Evolutionary conservation across 2,113 vertebrate species (phyloP), one percentile per base, ranked within the genome.

Genomic region (Hypomesus transpacificus): DNA sequence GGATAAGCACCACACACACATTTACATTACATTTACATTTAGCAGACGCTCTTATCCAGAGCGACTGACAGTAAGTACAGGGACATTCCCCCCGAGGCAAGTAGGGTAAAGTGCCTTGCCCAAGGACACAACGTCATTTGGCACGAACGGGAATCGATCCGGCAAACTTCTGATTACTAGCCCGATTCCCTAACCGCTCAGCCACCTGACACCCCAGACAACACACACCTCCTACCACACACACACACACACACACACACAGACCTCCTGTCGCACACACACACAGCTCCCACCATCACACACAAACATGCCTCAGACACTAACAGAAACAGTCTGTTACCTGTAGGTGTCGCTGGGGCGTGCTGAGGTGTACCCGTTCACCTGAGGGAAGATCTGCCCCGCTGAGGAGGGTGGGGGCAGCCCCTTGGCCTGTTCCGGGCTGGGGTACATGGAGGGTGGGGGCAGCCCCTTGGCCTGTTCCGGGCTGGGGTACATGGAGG

Each of bases 401-500:
- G 90, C 79, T 2, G 95, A 88, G 64, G 92, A 87, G 87, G 39
- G 7, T 8, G 95, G 86, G 11, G 93, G 86, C 61, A 97, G 78
- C 70, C 84, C 87, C 91, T 98, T 99, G 73, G 76, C 89, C 89
- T 94, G 95, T 72, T 96, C 95, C 90, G 91, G 1, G 9, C 75
- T 79, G 24, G 24, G 24, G 24, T 26, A 26, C 24, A 26, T 26
- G 80, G 87, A 91, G 87, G 39, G 7, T 1, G 95, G 86, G 11
- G 93, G 86, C 61, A 97, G 78, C 70, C 83, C 87, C 91, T 98
- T 99, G 73, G 76, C 89, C 89, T 94, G 95, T 72, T 96, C 95
- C 90, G 91, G 1, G 11, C 75, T 79, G 24, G 24, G 24, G 24
- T 26, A 26, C 24, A 26, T 26, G 80, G 87, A 91, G 87, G 39